Conservation (phyloP, 2,797 vertebrate genomes). For the Huso huso region DNA sequence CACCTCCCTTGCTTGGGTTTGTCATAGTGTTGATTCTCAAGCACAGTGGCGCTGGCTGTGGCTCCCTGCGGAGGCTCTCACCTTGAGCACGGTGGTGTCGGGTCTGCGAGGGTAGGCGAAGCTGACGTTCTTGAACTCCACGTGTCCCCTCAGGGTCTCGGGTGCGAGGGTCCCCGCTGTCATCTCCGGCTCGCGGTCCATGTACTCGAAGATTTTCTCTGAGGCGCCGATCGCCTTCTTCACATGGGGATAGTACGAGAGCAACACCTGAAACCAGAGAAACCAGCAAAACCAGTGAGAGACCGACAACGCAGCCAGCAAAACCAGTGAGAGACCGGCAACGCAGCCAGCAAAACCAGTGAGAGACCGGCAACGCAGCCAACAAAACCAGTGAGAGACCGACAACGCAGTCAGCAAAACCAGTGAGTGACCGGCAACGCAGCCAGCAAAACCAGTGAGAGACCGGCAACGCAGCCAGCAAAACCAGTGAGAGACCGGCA, state of each 20-base stretch:
- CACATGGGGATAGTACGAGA: constrained; percentile 58
- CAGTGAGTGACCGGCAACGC: too few relatives aligned
- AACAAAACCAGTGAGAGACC: too few relatives aligned
- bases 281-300: too few relatives aligned
- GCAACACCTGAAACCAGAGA: constrained; percentile 53
- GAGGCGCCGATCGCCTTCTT: constrained; percentile 79
- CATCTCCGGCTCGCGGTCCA: constrained; percentile 61
- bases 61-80: constrained; percentile 24
- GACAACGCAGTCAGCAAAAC: too few relatives aligned
- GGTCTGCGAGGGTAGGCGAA: constrained; percentile 61
- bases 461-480: too few relatives aligned
- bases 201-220: constrained; percentile 77
- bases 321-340: too few relatives aligned
- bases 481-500: too few relatives aligned
- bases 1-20: too few relatives aligned
- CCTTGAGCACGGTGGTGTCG: constrained; percentile 57
- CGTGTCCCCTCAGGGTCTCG: constrained; percentile 38
- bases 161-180: constrained; percentile 55
- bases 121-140: constrained; percentile 61
- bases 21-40: background rate
- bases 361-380: too few relatives aligned
- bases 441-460: too few relatives aligned
- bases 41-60: background rate
- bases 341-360: too few relatives aligned
- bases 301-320: too few relatives aligned